Evolutionary conservation across 1,140 invertebrate species (phyloP), one percentile per base, ranked within the genome.

Genomic region (Halesus radiatus): DNA sequence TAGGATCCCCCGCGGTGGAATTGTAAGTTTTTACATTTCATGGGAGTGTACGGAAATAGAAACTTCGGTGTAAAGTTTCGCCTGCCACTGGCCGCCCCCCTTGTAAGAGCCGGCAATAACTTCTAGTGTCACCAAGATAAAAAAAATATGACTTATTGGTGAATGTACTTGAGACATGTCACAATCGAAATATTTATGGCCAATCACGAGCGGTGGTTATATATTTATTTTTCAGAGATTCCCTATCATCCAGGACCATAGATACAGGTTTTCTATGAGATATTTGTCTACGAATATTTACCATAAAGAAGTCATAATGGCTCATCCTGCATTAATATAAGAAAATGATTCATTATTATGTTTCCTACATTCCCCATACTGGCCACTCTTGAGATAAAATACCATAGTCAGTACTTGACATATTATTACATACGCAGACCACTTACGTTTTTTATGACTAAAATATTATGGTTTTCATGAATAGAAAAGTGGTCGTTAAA

Each of bases 101-200:
- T 77, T 37, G n/a, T 66, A 37, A 37, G 56, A 53, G 45, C 16
- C 37, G 26, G 62, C 76, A 53, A 60, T 62, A 76, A 37, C 75
- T 76, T 26, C 56, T 64, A 62, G 56, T 64, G 56, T 76, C 60
- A 22, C 58, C 56, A 45, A 23, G 32, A 15, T 76, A 77, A 56
- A 79, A 64, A 79, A 79, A 79, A 73, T 22, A 79, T 79, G 78
- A 79, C 78, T 79, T 79, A 79, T 79, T 73, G 78, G 78, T 79
- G 78, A 79, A 79, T 79, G 62, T 79, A 79, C 66, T 79, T 73
- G 78, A 73, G 78, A 79, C 78, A 79, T 73, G 78, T 79, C 78
- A 54, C 68, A 79, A 73, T 54, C 78, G 37, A 79, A 79, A 79
- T 79, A 79, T 79, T 79, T 79, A 79, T 73, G 62, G 68, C 66